Evolutionary conservation across 2,888 invertebrate genomes (phyloP).

Genomic region (Trichogramma dendrolimi): DNA sequence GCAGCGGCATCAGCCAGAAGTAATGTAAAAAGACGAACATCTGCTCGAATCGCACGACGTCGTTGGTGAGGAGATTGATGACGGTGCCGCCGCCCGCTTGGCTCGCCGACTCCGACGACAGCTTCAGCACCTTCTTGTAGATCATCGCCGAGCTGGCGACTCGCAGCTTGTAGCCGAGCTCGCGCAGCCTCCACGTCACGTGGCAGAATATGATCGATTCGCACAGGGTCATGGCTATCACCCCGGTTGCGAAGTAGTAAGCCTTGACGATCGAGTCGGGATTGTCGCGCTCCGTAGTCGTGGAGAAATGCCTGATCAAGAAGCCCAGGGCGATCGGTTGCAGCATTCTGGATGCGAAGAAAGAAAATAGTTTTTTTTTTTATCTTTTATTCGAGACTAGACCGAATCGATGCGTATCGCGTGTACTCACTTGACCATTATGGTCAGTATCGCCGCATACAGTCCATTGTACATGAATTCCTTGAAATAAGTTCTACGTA

Average conservation of each 20-base stretch:
- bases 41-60: conserved; percentile 76
- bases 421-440: conserved; percentile 56
- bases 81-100: conserved; percentile 64
- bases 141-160: conserved; percentile 74
- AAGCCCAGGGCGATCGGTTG: conserved; percentile 61
- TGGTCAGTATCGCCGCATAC: conserved; percentile 57
- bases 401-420: neutral
- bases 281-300: conserved; percentile 51
- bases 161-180: conserved; percentile 73
- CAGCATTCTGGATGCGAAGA: conserved; percentile 56
- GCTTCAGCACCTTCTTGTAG: conserved; percentile 71
- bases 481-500: conserved; percentile 60
- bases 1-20: conserved; percentile 76
- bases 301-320: conserved; percentile 62
- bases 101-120: conserved; percentile 45
- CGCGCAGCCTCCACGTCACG: conserved; percentile 55
- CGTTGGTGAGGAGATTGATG: conserved; percentile 80
- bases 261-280: conserved; percentile 47
- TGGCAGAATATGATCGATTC: conserved; percentile 67
- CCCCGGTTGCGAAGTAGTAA: conserved; percentile 62
- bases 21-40: conserved; percentile 69
- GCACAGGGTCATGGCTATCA: conserved; percentile 59
- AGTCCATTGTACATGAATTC: conserved; percentile 61
- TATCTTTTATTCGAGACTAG: too few species aligned
- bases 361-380: neutral